Evolutionary conservation across 2,888 invertebrate genomes (phyloP), one percentile per base, ranked within the genome.

Genomic region (Oegoconia quadripuncta): DNA sequence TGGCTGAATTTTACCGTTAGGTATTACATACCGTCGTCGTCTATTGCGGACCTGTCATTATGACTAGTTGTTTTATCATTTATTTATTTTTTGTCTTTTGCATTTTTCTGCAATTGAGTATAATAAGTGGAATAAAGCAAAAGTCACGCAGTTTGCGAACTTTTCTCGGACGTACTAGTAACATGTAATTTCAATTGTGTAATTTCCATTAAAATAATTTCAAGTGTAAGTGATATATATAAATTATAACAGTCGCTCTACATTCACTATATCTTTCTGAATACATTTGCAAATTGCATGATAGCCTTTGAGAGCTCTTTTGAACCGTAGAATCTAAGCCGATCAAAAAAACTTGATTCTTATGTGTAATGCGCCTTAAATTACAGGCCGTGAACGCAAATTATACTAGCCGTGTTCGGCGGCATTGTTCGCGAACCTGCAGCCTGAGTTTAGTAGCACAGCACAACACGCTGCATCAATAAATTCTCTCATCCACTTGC

Each of bases 311-410:
- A 60, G 60, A 55, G 54, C 53, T 59, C 50, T 58, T 56, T 54
- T 53, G 28, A 34, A 58, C 40, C 50, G 51, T 58, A 58, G 58
- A 46, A 54, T 60, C 62, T 64, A 67, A 74, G 68, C 66, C 58
- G 41, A 45, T 48, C 46, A 62, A 73, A 76, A n/a, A 75, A 66
- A 67, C 55, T 55, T 40, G 38, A 56, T 57, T 65, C 67, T 68
- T 65, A 70, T 70, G 56, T 68, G 62, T 77, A 78, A 80, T 81
- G 70, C 63, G 60, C 54, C 65, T 66, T 61, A 76, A 68, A 82
- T 81, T 81, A 76, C 62, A 76, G 69, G 66, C 69, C 64, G 60
- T 63, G 57, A 53, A 58, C 61, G 59, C 63, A 72, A 79, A 80
- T 79, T 79, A 74, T 63, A 65, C 74, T 68, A 74, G 67, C 61